Conservation (phyloP, 2,113 vertebrate genomes). For the Chrysemys picta region DNA sequence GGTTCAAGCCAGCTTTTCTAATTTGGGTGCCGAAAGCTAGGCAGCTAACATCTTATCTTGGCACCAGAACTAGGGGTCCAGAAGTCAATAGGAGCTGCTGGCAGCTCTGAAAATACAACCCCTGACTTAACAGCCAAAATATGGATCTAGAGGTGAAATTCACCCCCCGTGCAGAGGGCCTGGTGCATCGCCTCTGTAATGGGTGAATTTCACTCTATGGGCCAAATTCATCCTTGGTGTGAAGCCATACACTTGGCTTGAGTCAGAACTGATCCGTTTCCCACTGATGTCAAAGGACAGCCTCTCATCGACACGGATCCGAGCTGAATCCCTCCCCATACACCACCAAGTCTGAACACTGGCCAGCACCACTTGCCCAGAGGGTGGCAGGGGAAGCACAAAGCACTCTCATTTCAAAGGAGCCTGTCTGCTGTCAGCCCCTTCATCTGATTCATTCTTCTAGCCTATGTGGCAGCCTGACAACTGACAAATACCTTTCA, state of each 20-base stretch:
- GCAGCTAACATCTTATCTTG: background rate
- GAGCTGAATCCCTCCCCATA: slow-evolving; percentile 45
- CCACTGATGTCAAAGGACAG: slow-evolving; percentile 41
- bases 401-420: slow-evolving; percentile 32
- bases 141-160: background rate
- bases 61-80: background rate
- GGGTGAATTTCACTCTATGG: background rate
- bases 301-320: slow-evolving; percentile 16
- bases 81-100: background rate
- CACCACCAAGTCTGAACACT: background rate
- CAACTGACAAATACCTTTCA: slow-evolving; percentile 69
- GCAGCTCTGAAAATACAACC: background rate
- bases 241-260: background rate
- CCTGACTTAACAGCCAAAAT: background rate
- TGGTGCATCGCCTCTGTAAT: background rate
- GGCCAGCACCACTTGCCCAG: slow-evolving; percentile 28
- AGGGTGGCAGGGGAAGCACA: slow-evolving; percentile 56
- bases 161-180: background rate
- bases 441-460: slow-evolving; percentile 54
- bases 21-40: background rate
- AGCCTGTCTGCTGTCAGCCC: slow-evolving; percentile 40
- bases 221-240: background rate
- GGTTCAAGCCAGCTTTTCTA: background rate
- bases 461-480: slow-evolving; percentile 46
- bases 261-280: background rate